Evolutionary conservation across 2,113 vertebrate species (phyloP), one percentile per base, ranked within the genome.

Genomic region (Choloepus hoffmanni): DNA sequence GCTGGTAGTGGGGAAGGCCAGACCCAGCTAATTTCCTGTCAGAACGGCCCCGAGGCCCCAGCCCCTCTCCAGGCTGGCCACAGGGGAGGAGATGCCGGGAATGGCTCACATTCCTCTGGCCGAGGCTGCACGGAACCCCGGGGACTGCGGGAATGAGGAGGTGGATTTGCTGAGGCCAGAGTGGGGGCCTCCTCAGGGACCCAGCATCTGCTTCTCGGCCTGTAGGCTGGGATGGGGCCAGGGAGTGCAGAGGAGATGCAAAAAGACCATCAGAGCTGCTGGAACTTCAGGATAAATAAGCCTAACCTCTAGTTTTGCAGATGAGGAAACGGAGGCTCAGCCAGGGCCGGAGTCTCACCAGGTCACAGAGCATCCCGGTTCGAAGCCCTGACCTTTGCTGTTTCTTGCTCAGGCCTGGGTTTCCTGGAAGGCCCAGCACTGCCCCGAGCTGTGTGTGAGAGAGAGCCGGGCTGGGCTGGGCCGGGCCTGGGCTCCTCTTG

Each of bases 21-120:
- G 97, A 98, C 98, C 98, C 97, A 97, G 97, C 98, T 98, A 97
- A 98, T 98, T 99, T 99, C 98, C 98, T 98, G 98, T 99, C 97
- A 98, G 98, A 92, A 95, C 92, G 98, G 96, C 98, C 98, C 98
- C 96, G 96, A 98, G 98, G 98, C 98, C 98, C 98, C 96, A 96
- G 98, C 95, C 95, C 95, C 97, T 98, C 98, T 98, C 98, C 60
- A 95, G 97, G 97, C 97, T 95, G 98, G 98, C 98, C 98, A 96
- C 98, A 98, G 98, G 98, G 98, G 98, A 98, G 97, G 97, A 98
- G 98, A 98, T 98, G 98, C 98, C 98, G 98, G 98, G 98, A 98
- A 99, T 98, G 98, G 97, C 98, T 98, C 96, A 74, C 98, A 98
- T 98, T 98, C 98, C 98, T 98, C 98, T 98, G 97, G 97, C 97